Conservation (phyloP, 2,888 invertebrate species). For the Metalampra italica region DNA sequence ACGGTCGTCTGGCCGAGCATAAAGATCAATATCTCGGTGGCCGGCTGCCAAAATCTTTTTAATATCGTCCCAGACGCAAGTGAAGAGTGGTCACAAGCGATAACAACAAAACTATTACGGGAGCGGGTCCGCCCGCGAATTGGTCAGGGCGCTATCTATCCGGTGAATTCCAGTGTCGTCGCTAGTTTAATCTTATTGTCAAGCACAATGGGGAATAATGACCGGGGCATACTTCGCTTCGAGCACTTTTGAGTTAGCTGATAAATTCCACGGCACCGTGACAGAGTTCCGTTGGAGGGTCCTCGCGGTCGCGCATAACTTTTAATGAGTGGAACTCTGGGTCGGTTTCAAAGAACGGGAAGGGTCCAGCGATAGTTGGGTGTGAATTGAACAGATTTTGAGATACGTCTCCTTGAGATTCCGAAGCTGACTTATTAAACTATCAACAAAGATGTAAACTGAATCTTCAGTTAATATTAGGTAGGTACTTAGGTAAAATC, state of each 20-base stretch:
- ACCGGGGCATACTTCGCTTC: constrained; percentile 50
- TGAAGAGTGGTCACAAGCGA: constrained; percentile 68
- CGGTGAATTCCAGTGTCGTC: constrained; percentile 21
- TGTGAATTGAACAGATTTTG: constrained; percentile 38
- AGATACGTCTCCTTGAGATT: constrained; percentile 22
- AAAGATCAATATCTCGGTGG: constrained; percentile 76
- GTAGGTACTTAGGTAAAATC: too few species aligned
- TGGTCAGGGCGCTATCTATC: constrained; percentile 41
- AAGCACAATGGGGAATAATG: constrained; percentile 66
- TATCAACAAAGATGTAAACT: too few species aligned
- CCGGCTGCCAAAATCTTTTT: constrained; percentile 76
- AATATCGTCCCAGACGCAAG: constrained; percentile 70
- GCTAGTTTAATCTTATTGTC: constrained; percentile 69
- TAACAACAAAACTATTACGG: constrained; percentile 75
- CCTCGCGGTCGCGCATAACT: constrained; percentile 57
- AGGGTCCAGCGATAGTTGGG: constrained; percentile 32
- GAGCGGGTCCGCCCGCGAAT: constrained; percentile 58
- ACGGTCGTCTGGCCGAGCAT: constrained; percentile 73
- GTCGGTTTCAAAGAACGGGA: constrained; percentile 51
- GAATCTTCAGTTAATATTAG: too few species aligned
- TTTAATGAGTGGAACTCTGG: constrained; percentile 62
- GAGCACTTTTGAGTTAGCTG: constrained; percentile 62
- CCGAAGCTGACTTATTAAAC: too few species aligned
- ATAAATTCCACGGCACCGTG: constrained; percentile 51
- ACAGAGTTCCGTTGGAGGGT: constrained; percentile 55